A percentile compares a stretch with the other conserved stretches of the same genome.
Evolutionary conservation across 2,113 vertebrate genomes (phyloP).

Genomic region (Melanostigma gelatinosum): DNA sequence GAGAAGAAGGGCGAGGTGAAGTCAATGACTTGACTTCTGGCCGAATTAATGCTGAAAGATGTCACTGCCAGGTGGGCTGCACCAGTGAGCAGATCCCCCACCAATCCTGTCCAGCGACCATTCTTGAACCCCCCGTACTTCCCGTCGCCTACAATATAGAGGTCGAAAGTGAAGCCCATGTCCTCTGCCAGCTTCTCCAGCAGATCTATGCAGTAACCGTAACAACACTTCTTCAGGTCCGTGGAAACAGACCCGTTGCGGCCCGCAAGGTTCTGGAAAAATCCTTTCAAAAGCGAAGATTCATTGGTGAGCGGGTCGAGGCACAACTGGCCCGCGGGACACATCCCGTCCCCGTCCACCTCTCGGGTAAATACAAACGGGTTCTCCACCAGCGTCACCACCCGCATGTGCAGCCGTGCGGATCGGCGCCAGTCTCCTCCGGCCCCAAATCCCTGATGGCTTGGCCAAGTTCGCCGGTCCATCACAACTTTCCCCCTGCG

Average conservation of each 20-base stretch:
- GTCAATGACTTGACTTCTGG: conserved; percentile 92
- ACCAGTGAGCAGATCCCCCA: conserved; percentile 92
- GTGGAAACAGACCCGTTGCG: conserved; percentile 69
- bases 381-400: conserved; percentile 95
- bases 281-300: conserved; percentile 58
- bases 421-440: conserved; percentile 73
- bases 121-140: conserved; percentile 90
- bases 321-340: conserved; percentile 94
- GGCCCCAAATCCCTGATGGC: conserved; percentile 47
- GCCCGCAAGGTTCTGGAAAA: conserved; percentile 79
- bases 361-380: conserved; percentile 94
- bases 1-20: conserved; percentile 99
- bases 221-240: conserved; percentile 89
- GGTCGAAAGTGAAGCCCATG: conserved; percentile 90
- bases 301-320: conserved; percentile 86
- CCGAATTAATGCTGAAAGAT: conserved; percentile 96
- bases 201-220: conserved; percentile 95
- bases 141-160: conserved; percentile 95
- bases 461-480: conserved; percentile 88
- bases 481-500: conserved; percentile 80
- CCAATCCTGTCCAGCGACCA: conserved; percentile 93
- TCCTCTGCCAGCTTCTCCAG: conserved; percentile 93
- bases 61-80: conserved; percentile 94
- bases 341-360: conserved; percentile 93
- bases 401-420: conserved; percentile 77